These are phyloP conservation scores for Conus canariensis DNA, from an alignment of 2,888 invertebrate genomes.

Conservation along the genomic window DNA sequence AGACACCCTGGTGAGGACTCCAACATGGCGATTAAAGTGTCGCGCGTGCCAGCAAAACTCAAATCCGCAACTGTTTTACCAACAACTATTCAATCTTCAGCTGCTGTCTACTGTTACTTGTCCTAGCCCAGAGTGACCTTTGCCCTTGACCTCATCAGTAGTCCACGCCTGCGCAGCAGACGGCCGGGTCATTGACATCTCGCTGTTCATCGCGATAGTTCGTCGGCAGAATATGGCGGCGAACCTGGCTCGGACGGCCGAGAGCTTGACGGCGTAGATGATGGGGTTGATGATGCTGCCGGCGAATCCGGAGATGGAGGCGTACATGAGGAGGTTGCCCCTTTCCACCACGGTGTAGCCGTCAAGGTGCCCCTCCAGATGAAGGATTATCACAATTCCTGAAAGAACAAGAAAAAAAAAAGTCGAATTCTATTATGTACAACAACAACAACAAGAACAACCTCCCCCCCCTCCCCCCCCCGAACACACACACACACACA, in stretches of 20 bases:
- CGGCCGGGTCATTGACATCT: not conserved
- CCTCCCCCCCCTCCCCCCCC: no score
- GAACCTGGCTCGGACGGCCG: constrained; percentile 56
- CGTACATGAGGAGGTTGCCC: constrained; percentile 55
- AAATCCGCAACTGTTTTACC: no score
- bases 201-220: not conserved
- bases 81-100: no score
- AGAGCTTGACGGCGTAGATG: constrained; percentile 63
- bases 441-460: no score
- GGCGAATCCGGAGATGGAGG: constrained; percentile 54
- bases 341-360: constrained; percentile 47
- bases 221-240: constrained; percentile 50
- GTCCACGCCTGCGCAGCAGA: not conserved
- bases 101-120: no score
- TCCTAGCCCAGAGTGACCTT: no score
- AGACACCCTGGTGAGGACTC: no score
- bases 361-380: constrained; percentile 44
- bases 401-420: not conserved
- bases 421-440: not conserved
- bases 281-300: constrained; percentile 63
- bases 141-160: not conserved
- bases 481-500: no score
- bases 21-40: no score
- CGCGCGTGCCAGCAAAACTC: no score
- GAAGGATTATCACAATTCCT: constrained; percentile 58